Conservation (phyloP, 2,888 invertebrate species). For the Girardia tigrina region DNA sequence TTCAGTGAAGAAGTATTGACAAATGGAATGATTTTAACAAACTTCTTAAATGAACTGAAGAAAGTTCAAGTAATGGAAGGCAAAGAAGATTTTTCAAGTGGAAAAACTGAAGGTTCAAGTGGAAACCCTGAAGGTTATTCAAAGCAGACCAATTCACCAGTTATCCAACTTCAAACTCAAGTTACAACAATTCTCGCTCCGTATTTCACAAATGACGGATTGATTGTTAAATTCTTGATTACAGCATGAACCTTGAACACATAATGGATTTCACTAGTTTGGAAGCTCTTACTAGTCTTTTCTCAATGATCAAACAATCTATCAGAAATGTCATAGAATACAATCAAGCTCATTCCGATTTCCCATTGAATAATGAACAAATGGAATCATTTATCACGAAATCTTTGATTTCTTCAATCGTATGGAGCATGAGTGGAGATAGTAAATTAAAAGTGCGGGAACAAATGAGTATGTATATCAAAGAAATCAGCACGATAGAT, state of each 20-base stretch:
- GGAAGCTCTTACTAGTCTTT: conserved; percentile 79
- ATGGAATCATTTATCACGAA: conserved; percentile 83
- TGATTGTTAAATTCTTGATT: conserved; percentile 83
- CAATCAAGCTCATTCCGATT: conserved; percentile 80
- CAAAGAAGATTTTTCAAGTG: conserved; percentile 40
- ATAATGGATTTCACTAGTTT: conserved; percentile 97
- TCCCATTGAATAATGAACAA: conserved; percentile 73
- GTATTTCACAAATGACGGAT: conserved; percentile 76
- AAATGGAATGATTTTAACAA: conserved; percentile 95
- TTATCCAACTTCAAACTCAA: conserved; percentile 63
- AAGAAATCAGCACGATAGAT: conserved; percentile 80
- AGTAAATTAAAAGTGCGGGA: conserved; percentile 84
- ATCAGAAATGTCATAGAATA: conserved; percentile 75
- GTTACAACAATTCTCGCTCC: conserved; percentile 68
- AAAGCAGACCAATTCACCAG: not conserved
- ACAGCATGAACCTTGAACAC: conserved; percentile 72
- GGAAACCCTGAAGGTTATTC: no score
- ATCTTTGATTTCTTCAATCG: conserved; percentile 73
- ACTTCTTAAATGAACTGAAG: conserved; percentile 71
- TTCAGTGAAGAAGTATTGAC: conserved; percentile 96
- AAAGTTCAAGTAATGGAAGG: conserved; percentile 55
- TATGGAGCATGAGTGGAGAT: conserved; percentile 97
- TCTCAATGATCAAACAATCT: conserved; percentile 90
- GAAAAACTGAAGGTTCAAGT: not conserved
- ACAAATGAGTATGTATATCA: conserved; percentile 83